Base-by-base conservation (phyloP, 1,140 invertebrate genomes). In the Formica selysi region DNA sequence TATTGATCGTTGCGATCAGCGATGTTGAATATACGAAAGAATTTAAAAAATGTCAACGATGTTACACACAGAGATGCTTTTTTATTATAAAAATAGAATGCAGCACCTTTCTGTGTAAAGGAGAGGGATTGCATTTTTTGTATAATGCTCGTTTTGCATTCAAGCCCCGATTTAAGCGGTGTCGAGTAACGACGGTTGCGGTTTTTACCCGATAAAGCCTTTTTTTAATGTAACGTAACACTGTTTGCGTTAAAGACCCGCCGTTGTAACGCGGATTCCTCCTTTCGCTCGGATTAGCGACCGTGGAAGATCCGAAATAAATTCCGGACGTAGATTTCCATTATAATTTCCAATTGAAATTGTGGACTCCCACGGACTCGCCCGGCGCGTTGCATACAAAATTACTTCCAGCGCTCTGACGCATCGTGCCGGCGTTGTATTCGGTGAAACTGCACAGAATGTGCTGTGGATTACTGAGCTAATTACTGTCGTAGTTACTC, bases 321-420 rank as follows among this genome's bases (percentile, higher is more conserved):
- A 78, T 65, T 80, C 62, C 41, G 59, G 16, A 26, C 22, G 76
- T 78, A 57, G 78, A 80, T 70, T 80, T 80, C 65, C 78, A 80
- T 80, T 80, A 80, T 80, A 70, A 80, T 80, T 80, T 80, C 78
- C 78, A 80, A 80, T 80, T 80, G 78, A 80, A 80, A 80, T 80
- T 70, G 78, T 70, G 78, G 65, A 70, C 78, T 70, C 32, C 76
- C 32, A 19, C 74, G 64, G 62, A 80, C 76, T 57, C 64, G 64
- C 64, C 36, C 64, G 64, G 44, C 76, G 65, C 65, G 64, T 70
- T 70, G 78, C 78, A 80, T 80, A 80, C 78, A 70, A 80, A 80
- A 80, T 80, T 80, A 80, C 64, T 80, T 70, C 36, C 76, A 79
- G 41, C 76, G 29, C 76, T 51, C 61, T 64, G 78, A 70, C 78